phyloP scores from a whole-genome alignment of 1,140 invertebrate genomes.

The Xylocopa sonorina region DNA sequence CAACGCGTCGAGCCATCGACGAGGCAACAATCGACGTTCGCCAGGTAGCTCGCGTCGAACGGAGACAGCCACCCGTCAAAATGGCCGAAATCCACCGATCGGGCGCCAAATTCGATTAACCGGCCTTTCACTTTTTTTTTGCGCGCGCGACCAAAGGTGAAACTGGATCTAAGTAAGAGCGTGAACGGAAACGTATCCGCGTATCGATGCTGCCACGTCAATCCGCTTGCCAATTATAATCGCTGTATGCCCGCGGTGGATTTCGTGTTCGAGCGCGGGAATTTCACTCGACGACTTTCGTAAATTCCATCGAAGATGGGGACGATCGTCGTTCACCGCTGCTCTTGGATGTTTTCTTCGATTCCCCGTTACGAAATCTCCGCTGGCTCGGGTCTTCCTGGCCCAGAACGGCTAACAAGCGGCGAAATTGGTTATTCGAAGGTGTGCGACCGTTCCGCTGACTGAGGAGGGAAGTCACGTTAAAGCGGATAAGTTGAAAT shows the following conservation, averaged over 20 bases:
- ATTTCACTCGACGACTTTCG: constrained; percentile 26
- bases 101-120: constrained; percentile 15
- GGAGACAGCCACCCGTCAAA: not conserved
- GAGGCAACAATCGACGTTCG: not conserved
- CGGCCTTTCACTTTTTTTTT: constrained; percentile 35
- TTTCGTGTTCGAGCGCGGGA: not conserved
- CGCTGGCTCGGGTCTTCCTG: not conserved
- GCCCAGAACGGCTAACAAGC: not conserved
- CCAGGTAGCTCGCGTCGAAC: not conserved
- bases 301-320: not conserved
- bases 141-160: not conserved
- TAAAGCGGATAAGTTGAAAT: too few relatives aligned
- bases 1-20: too few relatives aligned
- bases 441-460: not conserved
- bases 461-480: not conserved
- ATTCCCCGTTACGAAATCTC: not conserved
- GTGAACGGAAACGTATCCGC: not conserved
- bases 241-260: not conserved
- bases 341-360: not conserved
- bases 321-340: not conserved
- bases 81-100: not conserved
- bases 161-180: constrained; percentile 22
- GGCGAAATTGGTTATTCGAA: constrained; percentile 4
- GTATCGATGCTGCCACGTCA: constrained; percentile 16
- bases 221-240: constrained; percentile 47